Base-by-base conservation (phyloP, 2,888 invertebrate genomes). In the Amiota communis region DNA sequence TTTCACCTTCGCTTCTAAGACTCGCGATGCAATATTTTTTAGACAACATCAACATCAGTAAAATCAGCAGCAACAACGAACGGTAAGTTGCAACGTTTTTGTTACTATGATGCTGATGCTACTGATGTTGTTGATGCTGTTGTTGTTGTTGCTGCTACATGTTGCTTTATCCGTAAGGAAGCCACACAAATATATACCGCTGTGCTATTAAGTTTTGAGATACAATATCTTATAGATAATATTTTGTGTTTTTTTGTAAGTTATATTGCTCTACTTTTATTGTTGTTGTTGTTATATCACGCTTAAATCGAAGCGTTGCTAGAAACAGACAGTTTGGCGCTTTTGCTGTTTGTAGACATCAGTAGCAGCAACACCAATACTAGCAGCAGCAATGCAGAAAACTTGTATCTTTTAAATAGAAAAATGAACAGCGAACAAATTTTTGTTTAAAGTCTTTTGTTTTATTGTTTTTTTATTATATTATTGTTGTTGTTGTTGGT, bases 231-330 rank as follows among this genome's bases (percentile, higher is more conserved):
- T 75, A 74, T 77, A 86, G 83, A 83, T 86, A 86, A 83, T 85
- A 84, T 83, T 83, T 86, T 81, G 15, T 13, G 13, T 15, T 12
- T 46, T 36, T 51, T 36, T 36, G 36, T n/a, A 36, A 4, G 4
- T 86, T 80, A 85, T 86, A 80, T 78, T 84, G 74, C 17, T 47
- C 75, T 73, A 67, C 64, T 20, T 4, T 57, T 48, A 48, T 15
- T 23, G 59, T 15, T 61, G 49, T 46, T 57, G 46, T 59, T 23
- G 65, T 15, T 86, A 82, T 85, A 86, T 83, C 86, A 76, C 76
- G 76, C 76, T 83, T 80, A 84, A 80, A 86, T 86, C 86, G 85
- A 84, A 77, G 82, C 86, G 84, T 85, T 84, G 81, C 36, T 36
- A 36, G 36, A 36, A 46, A 56, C 64, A 71, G 83, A 83, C 86